These are phyloP conservation scores for Turritopsis dohrnii DNA, from an alignment of 30 jellyfish, hydroid and myxozoan species.

Conservation along the genomic window DNA sequence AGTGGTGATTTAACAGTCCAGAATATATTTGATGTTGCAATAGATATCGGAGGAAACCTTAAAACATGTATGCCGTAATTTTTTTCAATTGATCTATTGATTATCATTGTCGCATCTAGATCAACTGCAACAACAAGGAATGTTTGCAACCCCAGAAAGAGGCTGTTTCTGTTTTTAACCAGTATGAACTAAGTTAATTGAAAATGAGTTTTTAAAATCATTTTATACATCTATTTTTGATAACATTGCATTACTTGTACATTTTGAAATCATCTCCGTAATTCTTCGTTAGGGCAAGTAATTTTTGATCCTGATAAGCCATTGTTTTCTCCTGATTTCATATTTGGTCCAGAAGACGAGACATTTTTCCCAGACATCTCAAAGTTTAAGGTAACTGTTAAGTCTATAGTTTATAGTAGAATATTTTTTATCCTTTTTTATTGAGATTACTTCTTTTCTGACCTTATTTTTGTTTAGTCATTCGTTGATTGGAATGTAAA, in stretches of 20 bases:
- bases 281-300: slow-evolving; percentile 22
- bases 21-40: neutral
- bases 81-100: too few relatives aligned
- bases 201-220: too few relatives aligned
- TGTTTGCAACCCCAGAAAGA: too few relatives aligned
- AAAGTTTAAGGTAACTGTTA: neutral
- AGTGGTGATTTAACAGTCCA: neutral
- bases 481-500: neutral
- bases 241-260: too few relatives aligned
- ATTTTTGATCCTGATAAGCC: slow-evolving; percentile 11
- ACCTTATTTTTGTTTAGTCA: neutral
- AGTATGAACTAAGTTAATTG: neutral
- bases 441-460: too few relatives aligned
- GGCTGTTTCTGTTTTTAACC: neutral
- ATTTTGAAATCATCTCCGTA: too few relatives aligned
- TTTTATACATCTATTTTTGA: too few relatives aligned
- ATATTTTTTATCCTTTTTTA: too few relatives aligned
- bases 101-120: too few relatives aligned
- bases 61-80: neutral
- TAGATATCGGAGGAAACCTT: neutral
- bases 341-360: neutral
- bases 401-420: too few relatives aligned
- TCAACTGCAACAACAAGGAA: too few relatives aligned
- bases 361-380: slow-evolving; percentile 12
- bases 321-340: slow-evolving; percentile 20